Evolutionary conservation across 2,113 vertebrate genomes (phyloP), one percentile per base, ranked within the genome.

Genomic region (Pomatostomus ruficeps): DNA sequence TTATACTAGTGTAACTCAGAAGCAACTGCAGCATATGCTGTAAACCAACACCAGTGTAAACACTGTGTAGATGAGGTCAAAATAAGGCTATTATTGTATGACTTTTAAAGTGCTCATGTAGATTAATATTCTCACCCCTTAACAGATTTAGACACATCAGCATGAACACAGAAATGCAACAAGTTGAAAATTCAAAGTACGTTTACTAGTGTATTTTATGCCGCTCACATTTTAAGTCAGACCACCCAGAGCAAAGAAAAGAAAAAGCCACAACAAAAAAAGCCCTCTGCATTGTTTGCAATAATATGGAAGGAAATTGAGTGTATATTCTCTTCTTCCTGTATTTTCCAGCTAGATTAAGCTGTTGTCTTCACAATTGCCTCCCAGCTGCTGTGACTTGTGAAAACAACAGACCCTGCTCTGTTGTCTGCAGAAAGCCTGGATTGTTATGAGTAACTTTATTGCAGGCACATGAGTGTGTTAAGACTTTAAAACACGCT

Each of bases 371-470:
- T 98, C 97, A 97, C 98, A 98, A 97, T 98, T 98, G 98, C 98
- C 98, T 98, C 98, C 98, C 98, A 99, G 99, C 99, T 98, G 98
- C 98, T 98, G 97, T 97, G 98, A 97, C 98, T 97, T 95, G 96
- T 95, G 97, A 98, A 98, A 98, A 99, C 98, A 99, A 99, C 99
- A 98, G 98, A 98, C 98, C 96, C 98, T 91, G 96, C 98, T 99
- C 98, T 99, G 99, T 99, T 98, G 98, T 98, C 98, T 98, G 96
- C 97, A 98, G 98, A 98, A 99, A 98, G 98, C 98, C 97, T 78
- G 96, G 97, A 98, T 98, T 98, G 98, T 99, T 98, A 98, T 92
- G 97, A 97, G 97, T 97, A 95, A 98, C 98, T 99, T 99, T 99
- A 99, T 98, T 98, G 98, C 98, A 98, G 98, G 98, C 98, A 98